Conservation (phyloP, 53 echinoderm and acorn worm genomes). For the Holothuria scabra region DNA sequence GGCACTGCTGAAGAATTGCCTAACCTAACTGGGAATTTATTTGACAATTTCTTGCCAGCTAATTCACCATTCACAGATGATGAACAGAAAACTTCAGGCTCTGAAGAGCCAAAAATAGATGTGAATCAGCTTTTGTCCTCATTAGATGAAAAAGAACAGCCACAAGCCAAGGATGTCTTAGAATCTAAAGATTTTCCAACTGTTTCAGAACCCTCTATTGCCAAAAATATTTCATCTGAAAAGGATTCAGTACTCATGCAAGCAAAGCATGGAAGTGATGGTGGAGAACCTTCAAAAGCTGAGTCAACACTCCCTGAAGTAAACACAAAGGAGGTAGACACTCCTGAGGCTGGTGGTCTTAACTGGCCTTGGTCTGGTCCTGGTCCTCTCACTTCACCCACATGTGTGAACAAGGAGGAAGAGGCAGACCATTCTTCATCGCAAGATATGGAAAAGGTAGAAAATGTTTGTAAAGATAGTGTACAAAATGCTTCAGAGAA, state of each 20-base stretch:
- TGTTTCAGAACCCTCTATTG: not conserved
- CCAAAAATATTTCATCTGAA: not conserved
- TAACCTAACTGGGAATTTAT: constrained; percentile 44
- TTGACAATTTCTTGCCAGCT: constrained; percentile 43
- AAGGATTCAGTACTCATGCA: not conserved
- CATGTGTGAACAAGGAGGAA: not conserved
- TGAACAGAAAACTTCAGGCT: constrained; percentile 38
- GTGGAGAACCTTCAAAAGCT: too few species aligned
- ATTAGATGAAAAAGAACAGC: constrained; percentile 27
- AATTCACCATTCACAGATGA: constrained; percentile 53
- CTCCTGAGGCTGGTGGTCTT: not conserved
- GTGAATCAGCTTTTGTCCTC: constrained; percentile 25
- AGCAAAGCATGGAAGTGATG: too few species aligned
- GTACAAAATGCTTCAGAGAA: not conserved
- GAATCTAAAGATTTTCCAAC: not conserved
- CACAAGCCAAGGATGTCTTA: not conserved
- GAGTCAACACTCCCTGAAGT: too few species aligned
- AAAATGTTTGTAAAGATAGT: not conserved
- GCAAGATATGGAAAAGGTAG: not conserved
- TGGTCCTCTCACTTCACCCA: constrained; percentile 21
- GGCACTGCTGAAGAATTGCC: constrained; percentile 32
- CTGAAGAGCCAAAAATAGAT: constrained; percentile 42
- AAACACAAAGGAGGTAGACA: not conserved
- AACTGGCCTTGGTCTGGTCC: constrained; percentile 25
- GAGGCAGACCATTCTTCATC: not conserved